Percentiles rank a stretch among this genome's conserved stretches.
Evolutionary conservation across 2,113 vertebrate species (phyloP).

Genomic region (Symphodus melops): DNA sequence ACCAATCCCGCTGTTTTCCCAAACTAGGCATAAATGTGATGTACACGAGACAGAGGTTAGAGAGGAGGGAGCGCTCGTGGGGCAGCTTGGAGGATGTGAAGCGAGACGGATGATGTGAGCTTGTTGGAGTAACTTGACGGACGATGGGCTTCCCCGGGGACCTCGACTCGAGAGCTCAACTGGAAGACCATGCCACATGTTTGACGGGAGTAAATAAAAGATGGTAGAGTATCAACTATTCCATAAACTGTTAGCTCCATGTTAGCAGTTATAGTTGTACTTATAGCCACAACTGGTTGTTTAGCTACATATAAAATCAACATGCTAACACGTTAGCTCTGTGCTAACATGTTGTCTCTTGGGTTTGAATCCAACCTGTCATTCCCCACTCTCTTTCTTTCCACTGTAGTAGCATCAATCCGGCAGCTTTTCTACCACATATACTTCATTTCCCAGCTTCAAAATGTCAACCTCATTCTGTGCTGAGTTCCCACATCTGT

Average conservation of each 20-base stretch:
- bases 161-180: not conserved
- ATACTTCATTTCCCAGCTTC: not conserved
- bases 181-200: not conserved
- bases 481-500: constrained; percentile 3
- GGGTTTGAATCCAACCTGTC: no score
- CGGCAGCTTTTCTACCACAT: not conserved
- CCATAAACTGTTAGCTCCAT: no score
- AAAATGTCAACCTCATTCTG: not conserved
- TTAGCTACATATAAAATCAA: no score
- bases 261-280: no score
- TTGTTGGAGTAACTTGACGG: not conserved
- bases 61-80: not conserved
- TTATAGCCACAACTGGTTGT: no score
- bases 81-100: not conserved
- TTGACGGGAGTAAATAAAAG: no score
- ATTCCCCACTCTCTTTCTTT: no score
- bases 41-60: constrained; percentile 2
- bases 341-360: no score
- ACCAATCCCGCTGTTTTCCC: not conserved
- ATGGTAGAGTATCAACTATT: no score
- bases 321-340: no score
- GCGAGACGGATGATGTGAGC: not conserved
- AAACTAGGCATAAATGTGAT: not conserved
- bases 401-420: not conserved
- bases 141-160: not conserved